Evolutionary conservation across 2,113 vertebrate genomes (phyloP).

Genomic region (Tautogolabrus adspersus): DNA sequence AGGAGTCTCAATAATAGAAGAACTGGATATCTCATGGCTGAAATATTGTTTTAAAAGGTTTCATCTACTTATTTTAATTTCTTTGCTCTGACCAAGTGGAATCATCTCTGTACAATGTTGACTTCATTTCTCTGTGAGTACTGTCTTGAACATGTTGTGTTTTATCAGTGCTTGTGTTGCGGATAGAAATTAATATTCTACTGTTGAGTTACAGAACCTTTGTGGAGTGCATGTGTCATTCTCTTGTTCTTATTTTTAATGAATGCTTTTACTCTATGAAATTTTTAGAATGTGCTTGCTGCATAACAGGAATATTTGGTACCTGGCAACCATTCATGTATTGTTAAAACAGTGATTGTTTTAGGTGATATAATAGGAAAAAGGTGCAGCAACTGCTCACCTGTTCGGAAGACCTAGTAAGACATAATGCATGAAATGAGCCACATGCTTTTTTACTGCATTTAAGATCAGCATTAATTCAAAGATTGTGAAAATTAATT

Average conservation of each 20-base stretch:
- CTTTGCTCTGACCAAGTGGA: constrained; percentile 66
- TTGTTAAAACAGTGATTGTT: neutral
- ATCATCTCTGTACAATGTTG: constrained; percentile 59
- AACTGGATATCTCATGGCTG: neutral
- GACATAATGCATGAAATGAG: neutral
- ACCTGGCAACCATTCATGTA: neutral
- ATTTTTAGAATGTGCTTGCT: neutral
- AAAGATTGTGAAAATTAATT: neutral
- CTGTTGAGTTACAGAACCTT: neutral
- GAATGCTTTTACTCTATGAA: constrained; percentile 5
- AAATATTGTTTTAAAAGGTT: neutral
- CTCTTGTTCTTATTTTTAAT: neutral
- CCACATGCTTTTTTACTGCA: neutral
- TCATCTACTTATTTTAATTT: constrained; percentile 18
- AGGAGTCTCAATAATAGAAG: neutral
- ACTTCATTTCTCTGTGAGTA: constrained; percentile 71
- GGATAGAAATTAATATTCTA: neutral
- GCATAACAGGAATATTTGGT: neutral
- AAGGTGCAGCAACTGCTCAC: neutral
- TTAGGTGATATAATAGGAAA: neutral
- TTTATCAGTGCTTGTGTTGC: constrained; percentile 15
- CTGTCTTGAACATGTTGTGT: constrained; percentile 29
- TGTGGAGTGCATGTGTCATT: neutral
- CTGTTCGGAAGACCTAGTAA: neutral
- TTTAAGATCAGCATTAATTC: neutral